These are phyloP conservation scores for Pardosa pseudoannulata DNA, from an alignment of 2,888 invertebrate species.

Conservation along the genomic window DNA sequence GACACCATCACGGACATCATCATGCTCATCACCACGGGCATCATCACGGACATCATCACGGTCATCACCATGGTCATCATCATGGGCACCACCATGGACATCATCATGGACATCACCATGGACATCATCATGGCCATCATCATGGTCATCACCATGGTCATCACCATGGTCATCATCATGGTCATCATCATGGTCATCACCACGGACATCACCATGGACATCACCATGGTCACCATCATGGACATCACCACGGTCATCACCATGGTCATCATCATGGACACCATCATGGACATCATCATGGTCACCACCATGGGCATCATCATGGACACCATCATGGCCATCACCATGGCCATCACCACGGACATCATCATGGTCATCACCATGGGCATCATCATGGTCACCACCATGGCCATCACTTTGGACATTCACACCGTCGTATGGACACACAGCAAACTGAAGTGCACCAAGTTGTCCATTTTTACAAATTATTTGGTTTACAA, in stretches of 20 bases:
- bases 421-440: constrained; percentile 27
- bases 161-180: constrained; percentile 53
- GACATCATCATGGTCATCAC: constrained; percentile 44
- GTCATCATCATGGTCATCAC: constrained; percentile 41
- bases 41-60: constrained; percentile 34
- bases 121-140: constrained; percentile 47
- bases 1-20: constrained; percentile 36
- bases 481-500: constrained; percentile 53
- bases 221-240: no score
- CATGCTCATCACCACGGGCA: no score
- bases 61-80: constrained; percentile 38
- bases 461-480: constrained; percentile 48
- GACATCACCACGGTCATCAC: constrained; percentile 52
- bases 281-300: constrained; percentile 22
- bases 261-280: constrained; percentile 39
- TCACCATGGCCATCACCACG: constrained; percentile 37
- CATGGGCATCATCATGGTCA: constrained; percentile 46
- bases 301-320: constrained; percentile 36
- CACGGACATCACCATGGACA: constrained; percentile 61
- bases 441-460: constrained; percentile 33
- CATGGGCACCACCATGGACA: constrained; percentile 42
- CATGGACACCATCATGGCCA: constrained; percentile 46
- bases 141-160: constrained; percentile 55
- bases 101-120: constrained; percentile 51
- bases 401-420: constrained; percentile 42